Base-by-base conservation (phyloP, 2,113 vertebrate species). In the Erpornis zantholeuca region DNA sequence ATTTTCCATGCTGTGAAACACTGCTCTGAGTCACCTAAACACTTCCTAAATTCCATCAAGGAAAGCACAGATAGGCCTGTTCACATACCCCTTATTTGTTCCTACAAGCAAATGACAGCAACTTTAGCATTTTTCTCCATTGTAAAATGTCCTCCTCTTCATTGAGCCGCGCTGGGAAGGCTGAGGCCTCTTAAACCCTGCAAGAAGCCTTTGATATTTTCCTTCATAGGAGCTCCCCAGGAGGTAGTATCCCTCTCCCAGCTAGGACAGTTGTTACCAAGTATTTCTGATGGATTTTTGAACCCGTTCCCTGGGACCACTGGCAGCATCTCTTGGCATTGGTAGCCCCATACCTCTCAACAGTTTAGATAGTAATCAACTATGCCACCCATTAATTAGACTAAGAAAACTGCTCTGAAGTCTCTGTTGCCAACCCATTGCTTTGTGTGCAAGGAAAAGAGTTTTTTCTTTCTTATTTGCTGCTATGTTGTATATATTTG, bases 321-420 rank as follows among this genome's bases (percentile, higher is more conserved):
- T 35, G 21, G 4, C 5, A 83, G 7, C 22, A 42, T 38, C 53
- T 42, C 45, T 69, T 56, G 6, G 5, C 50, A 22, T 13, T 53
- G 9, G 19, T 35, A 65, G 40, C 17, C 12, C 14, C 29, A 33
- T 29, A 33, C 5, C 15, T 40, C 15, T 36, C 40, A 53, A 9
- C 22, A 50, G 3, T 0, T 1, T 3, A 65, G 22, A 28, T 2
- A 33, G n/a, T 15, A 53, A 29, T 40, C 36, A 78, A 6, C 25
- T 49, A 5, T 6, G 53, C 3, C 22, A 13, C 25, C 10, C 38
- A 5, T 28, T 29, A 29, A 3, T 25, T n/a, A 49, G 18, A 47
- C 10, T 38, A 53, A 73, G 24, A 61, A 81, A 66, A 75, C 13
- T 57, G 12, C 17, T 66, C 52, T 22, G 27, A 82, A 87, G 22